Evolutionary conservation across 2,888 invertebrate genomes (phyloP).

Genomic region (Eristalis pertinax): DNA sequence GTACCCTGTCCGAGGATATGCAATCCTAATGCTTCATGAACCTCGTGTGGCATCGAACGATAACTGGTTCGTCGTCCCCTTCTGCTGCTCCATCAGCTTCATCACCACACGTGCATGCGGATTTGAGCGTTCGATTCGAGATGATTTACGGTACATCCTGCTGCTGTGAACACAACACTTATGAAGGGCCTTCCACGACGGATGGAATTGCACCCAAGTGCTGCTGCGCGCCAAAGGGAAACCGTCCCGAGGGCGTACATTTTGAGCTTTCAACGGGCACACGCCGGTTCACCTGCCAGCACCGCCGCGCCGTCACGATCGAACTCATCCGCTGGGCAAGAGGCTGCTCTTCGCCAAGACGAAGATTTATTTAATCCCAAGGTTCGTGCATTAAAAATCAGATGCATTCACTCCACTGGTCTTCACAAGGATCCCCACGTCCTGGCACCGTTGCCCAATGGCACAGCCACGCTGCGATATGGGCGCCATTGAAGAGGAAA

Average conservation of each 20-base stretch:
- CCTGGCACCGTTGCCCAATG: not conserved
- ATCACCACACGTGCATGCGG: not conserved
- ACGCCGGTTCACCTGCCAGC: not conserved
- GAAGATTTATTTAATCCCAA: conserved; percentile 29
- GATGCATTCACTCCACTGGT: conserved; percentile 32
- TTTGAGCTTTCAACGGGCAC: conserved; percentile 16
- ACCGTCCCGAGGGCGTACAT: conserved; percentile 24
- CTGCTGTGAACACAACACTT: conserved; percentile 9
- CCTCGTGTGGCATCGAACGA: conserved; percentile 52
- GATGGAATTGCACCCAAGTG: no score
- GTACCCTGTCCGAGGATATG: conserved; percentile 36
- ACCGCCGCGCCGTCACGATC: not conserved
- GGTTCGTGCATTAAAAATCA: conserved; percentile 57
- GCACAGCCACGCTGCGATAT: not conserved
- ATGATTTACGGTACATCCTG: conserved; percentile 3
- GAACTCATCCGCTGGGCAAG: not conserved
- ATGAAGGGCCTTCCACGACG: not conserved
- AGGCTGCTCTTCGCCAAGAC: not conserved
- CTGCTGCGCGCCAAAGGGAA: conserved; percentile 4
- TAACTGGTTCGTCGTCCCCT: conserved; percentile 3
- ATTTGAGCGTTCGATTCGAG: conserved; percentile 1
- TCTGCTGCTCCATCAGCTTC: not conserved
- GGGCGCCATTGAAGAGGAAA: not conserved
- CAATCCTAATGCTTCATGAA: conserved; percentile 52
- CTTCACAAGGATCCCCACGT: not conserved